These are phyloP conservation scores for Setipinna tenuifilis DNA, from an alignment of 2,797 vertebrate genomes.

Conservation along the genomic window DNA sequence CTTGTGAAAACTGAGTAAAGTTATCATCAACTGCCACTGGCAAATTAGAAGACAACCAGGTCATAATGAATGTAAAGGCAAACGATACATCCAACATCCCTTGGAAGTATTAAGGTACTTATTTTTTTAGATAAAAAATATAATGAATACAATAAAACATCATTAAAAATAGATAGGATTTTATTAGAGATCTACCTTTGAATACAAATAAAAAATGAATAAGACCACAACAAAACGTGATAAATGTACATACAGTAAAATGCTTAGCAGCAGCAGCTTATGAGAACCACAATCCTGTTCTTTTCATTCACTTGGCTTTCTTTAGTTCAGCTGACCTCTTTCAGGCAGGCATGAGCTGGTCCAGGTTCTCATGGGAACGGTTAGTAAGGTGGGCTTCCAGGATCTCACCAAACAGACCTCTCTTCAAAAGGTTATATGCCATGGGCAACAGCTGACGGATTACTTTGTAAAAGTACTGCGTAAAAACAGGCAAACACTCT, in stretches of 20 bases:
- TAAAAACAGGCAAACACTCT: slow-evolving; percentile 3
- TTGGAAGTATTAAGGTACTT: not conserved
- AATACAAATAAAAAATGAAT: slow-evolving; percentile 49
- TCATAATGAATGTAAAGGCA: not conserved
- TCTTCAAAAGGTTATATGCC: slow-evolving; percentile 89
- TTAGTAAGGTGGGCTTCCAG: slow-evolving; percentile 84
- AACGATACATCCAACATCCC: not conserved
- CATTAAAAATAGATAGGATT: slow-evolving; percentile 75
- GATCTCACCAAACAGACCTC: slow-evolving; percentile 88
- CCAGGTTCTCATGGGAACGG: slow-evolving; percentile 80
- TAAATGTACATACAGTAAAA: slow-evolving; percentile 47
- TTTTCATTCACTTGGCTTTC: slow-evolving; percentile 28
- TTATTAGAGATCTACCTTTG: slow-evolving; percentile 76
- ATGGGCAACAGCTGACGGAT: slow-evolving; percentile 91
- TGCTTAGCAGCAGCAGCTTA: slow-evolving; percentile 44
- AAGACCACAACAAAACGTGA: slow-evolving; percentile 52
- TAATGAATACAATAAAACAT: not conserved
- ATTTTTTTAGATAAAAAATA: not conserved
- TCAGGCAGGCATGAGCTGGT: slow-evolving; percentile 79
- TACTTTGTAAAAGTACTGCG: slow-evolving; percentile 93
- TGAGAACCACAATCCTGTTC: slow-evolving; percentile 42
- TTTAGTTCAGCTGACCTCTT: slow-evolving; percentile 27
- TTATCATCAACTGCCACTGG: too few species aligned
- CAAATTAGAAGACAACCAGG: not conserved
- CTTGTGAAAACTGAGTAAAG: not conserved